Percentiles rank a stretch among this genome's conserved stretches.
These are phyloP conservation scores for Acholoe squamosa DNA, from an alignment of 2,888 invertebrate genomes.

Conservation along the genomic window DNA sequence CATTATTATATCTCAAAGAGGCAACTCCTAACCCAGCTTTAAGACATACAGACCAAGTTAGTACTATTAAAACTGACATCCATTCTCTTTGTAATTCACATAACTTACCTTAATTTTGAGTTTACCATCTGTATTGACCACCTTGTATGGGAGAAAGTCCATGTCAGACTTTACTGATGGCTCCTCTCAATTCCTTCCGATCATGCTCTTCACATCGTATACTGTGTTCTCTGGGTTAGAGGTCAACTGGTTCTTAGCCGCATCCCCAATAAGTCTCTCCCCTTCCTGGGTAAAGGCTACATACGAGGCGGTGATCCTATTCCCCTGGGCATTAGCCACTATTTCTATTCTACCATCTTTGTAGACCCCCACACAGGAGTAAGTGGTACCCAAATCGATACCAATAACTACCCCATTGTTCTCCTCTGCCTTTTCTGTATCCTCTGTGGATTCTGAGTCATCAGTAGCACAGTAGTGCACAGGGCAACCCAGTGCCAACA, in stretches of 20 bases:
- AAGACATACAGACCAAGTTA: no score
- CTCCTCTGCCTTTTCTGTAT: background rate
- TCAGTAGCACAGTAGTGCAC: background rate
- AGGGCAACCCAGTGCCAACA: background rate
- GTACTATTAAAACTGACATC: no score
- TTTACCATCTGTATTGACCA: constrained; percentile 76
- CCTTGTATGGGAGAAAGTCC: constrained; percentile 92
- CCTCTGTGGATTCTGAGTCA: background rate
- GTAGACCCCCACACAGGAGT: constrained; percentile 86
- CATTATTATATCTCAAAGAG: no score
- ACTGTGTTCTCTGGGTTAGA: constrained; percentile 91
- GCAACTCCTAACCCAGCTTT: no score
- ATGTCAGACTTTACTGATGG: constrained; percentile 90
- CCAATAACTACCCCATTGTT: constrained; percentile 84
- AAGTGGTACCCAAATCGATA: constrained; percentile 94
- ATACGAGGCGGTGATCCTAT: constrained; percentile 89
- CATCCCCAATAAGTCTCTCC: constrained; percentile 84
- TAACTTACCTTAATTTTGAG: constrained; percentile 81
- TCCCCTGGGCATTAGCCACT: constrained; percentile 86
- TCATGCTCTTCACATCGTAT: constrained; percentile 87
- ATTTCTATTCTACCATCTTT: constrained; percentile 85
- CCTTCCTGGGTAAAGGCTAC: constrained; percentile 87
- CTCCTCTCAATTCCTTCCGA: constrained; percentile 92
- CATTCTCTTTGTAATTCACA: no score
- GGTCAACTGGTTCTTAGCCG: constrained; percentile 84